A percentile compares a stretch with the other conserved stretches of the same genome.
Evolutionary conservation across 2,888 invertebrate species (phyloP).

Genomic region (Gerris lacustris): DNA sequence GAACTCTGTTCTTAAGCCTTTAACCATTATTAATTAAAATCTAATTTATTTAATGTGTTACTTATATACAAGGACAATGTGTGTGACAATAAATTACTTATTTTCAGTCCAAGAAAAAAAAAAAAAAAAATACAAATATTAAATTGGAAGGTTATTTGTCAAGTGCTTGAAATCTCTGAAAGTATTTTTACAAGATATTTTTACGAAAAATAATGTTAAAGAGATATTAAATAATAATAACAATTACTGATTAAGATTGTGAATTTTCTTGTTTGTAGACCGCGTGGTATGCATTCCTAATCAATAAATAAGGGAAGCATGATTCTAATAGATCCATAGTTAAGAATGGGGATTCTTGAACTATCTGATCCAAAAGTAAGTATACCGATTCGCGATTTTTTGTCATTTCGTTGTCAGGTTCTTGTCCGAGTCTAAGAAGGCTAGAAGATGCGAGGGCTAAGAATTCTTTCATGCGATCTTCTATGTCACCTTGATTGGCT

Average conservation of each 20-base stretch:
- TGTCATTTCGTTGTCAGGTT: slow-evolving; percentile 86
- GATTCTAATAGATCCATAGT: slow-evolving; percentile 98
- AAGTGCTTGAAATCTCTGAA: too few species aligned
- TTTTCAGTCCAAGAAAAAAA: too few species aligned
- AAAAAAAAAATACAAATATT: too few species aligned
- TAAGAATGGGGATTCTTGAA: slow-evolving; percentile 93
- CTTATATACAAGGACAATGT: too few species aligned
- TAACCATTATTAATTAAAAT: too few species aligned
- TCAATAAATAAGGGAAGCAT: slow-evolving; percentile 95
- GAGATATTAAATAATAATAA: too few species aligned
- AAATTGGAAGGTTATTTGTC: too few species aligned
- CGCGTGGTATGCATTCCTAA: slow-evolving; percentile 95
- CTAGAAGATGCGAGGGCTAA: slow-evolving; percentile 84
- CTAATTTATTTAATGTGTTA: too few species aligned
- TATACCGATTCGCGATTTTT: slow-evolving; percentile 94
- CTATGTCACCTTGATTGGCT: slow-evolving; percentile 90
- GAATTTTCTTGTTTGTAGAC: slow-evolving; percentile 81
- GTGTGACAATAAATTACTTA: too few species aligned
- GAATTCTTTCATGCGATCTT: slow-evolving; percentile 94
- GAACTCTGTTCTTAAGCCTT: too few species aligned
- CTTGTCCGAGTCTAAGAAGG: slow-evolving; percentile 83
- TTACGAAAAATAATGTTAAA: too few species aligned
- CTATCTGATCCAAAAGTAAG: slow-evolving; percentile 85
- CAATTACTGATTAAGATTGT: slow-evolving; percentile 16
- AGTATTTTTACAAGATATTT: too few species aligned